A percentile compares a stretch with the other conserved stretches of the same genome.
These are phyloP conservation scores for Penelope pileata DNA, from an alignment of 2,113 vertebrate genomes.

Conservation along the genomic window DNA sequence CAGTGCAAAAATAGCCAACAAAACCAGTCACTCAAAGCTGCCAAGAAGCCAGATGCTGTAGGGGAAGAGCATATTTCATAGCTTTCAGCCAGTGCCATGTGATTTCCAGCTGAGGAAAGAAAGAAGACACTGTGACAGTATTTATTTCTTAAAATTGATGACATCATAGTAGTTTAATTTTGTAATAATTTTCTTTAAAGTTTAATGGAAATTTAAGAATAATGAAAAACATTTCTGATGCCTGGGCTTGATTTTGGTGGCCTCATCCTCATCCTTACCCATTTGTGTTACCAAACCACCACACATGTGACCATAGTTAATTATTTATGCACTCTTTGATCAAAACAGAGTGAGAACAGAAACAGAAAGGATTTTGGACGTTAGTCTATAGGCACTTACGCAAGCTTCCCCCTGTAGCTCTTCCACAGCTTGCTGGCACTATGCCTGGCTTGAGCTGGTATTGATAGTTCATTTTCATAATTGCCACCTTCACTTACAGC, in stretches of 20 bases:
- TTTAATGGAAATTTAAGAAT: neutral
- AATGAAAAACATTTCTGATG: neutral
- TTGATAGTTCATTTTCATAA: neutral
- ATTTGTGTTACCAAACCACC: neutral
- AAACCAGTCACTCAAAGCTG: constrained; percentile 17
- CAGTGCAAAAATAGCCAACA: neutral
- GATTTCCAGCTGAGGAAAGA: constrained; percentile 2
- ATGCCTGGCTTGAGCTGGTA: neutral
- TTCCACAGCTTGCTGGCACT: neutral
- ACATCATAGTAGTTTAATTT: neutral
- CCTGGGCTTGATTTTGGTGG: neutral
- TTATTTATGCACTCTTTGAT: neutral
- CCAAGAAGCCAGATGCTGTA: constrained; percentile 20
- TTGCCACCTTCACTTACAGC: neutral
- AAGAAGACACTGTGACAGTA: neutral
- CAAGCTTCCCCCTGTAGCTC: neutral
- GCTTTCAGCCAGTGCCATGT: neutral
- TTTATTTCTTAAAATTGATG: neutral
- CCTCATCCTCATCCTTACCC: neutral
- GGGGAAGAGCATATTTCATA: neutral
- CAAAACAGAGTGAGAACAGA: neutral
- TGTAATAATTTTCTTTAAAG: neutral
- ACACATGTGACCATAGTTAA: neutral
- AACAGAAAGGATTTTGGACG: neutral
- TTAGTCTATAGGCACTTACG: neutral